Evolutionary conservation across 2,113 vertebrate species (phyloP).

Genomic region (Ceratotherium simum): DNA sequence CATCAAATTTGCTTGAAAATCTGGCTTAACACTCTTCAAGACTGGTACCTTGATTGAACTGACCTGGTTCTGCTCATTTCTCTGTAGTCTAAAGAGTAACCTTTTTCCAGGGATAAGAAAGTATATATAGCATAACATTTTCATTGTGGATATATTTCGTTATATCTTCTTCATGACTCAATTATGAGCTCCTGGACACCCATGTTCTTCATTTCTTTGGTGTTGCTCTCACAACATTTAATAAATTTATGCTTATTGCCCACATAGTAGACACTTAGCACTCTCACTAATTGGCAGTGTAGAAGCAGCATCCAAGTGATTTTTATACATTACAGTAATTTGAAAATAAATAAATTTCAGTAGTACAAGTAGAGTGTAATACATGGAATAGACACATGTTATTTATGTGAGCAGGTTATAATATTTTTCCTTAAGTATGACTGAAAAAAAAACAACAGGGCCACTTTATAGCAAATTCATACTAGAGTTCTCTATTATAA

Average conservation of each 20-base stretch:
- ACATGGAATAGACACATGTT: background rate
- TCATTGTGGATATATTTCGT: background rate
- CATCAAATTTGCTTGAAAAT: background rate
- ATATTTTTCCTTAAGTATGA: constrained; percentile 27
- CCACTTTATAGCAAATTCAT: constrained; percentile 33
- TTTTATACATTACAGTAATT: background rate
- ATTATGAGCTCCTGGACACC: background rate
- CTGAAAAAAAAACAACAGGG: background rate
- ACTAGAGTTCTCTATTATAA: constrained; percentile 19
- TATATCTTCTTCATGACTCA: background rate
- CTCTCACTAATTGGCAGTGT: background rate
- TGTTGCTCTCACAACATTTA: background rate
- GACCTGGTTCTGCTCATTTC: background rate
- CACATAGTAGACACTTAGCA: background rate
- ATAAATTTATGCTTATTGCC: background rate
- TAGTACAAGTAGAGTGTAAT: background rate
- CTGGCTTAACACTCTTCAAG: background rate
- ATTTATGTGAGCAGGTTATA: background rate
- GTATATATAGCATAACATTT: background rate
- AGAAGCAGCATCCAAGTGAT: background rate
- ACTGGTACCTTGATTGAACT: background rate
- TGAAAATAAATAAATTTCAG: constrained; percentile 54
- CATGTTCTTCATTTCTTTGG: background rate
- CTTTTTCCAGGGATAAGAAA: background rate
- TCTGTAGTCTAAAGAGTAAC: background rate